Base-by-base conservation (phyloP, 2,113 vertebrate species). In the Camelus bactrianus region DNA sequence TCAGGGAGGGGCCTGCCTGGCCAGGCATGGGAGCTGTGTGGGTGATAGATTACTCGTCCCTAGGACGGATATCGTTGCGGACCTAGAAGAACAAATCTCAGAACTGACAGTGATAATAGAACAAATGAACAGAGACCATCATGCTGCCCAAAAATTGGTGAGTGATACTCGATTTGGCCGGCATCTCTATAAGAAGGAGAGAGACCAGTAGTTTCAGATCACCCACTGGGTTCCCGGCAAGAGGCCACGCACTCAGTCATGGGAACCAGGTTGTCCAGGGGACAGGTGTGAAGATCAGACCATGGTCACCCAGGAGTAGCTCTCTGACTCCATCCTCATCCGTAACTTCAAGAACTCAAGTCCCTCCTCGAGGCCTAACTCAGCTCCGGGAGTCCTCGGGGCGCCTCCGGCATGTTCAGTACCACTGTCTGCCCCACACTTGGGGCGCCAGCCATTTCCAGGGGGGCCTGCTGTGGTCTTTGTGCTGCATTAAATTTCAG, bases 81-180 rank as follows among this genome's bases (percentile, higher is more conserved):
- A 98, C 89, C 97, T 98, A 22, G 95, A 98, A 72, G 98, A 98
- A 70, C 98, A 98, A 96, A 98, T 98, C 88, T 94, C 98, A 16
- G 98, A 98, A 87, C 92, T 98, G 85, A 98, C 95, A 0, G 83
- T 85, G n/a, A 82, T 98, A 50, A 97, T 98, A 91, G 98, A 98
- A 42, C 98, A 98, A 93, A 95, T 98, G 97, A 97, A 96, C 86
- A 97, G 98, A 93, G 98, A 98, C 77, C 98, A 98, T 54, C 86
- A 97, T 42, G 80, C 92, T 70, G 93, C 97, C 6, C 97, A 95
- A 84, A 98, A 89, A 79, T 42, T 92, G 95, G 98, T 98, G 65
- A 98, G 98, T 96, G 82, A 86, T 1, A n/a, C 52, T 70, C 38
- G 22, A 6, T 15, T 32, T 56, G 52, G 24, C 38, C 0, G 11